Base-by-base conservation (phyloP, 2,888 invertebrate genomes). In the Cerastis leucographa region DNA sequence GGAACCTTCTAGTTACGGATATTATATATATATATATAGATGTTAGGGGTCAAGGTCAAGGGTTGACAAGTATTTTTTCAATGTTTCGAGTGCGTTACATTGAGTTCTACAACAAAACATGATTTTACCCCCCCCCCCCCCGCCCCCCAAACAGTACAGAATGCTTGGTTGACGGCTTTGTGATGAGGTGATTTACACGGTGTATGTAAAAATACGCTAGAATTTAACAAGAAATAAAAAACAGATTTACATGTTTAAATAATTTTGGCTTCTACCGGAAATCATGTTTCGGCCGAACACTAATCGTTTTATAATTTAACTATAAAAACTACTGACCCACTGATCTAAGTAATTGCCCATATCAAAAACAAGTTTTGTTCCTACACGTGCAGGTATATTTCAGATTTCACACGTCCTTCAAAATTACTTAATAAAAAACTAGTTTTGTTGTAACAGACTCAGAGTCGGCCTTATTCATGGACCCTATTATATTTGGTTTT, bases 341-440 rank as follows among this genome's bases (percentile, higher is more conserved):
- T 67, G 14, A 81, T 62, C 11, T 35, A 80, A n/a, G n/a, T n/a
- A n/a, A 25, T 25, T 65, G n/a, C 19, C 9, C 42, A 44, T 59
- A 59, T 54, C 25, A 62, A 46, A 56, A 80, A 80, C 70, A 8
- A 49, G 81, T 75, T 80, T 51, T 40, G 59, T 29, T 56, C 12
- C 4, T 49, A 40, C 19, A 25, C 11, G 25, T 54, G 25, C 11
- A 29, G 29, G 17, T 54, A 17, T 61, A 49, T 40, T 72, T 22
- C 17, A 40, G 25, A 46, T 61, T 75, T 80, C 56, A 56, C 61
- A 61, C 40, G 70, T 35, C 80, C 80, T 76, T 81, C 35, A 67
- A 46, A 70, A 56, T 11, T 2, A 22, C 42, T 66, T 29, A 29
- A 22, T 51, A 69, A 22, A 69, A 61, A 66, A 54, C 54, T 71